Conservation (phyloP, 2,888 invertebrate species). For the Caenorhabditis uteleia region DNA sequence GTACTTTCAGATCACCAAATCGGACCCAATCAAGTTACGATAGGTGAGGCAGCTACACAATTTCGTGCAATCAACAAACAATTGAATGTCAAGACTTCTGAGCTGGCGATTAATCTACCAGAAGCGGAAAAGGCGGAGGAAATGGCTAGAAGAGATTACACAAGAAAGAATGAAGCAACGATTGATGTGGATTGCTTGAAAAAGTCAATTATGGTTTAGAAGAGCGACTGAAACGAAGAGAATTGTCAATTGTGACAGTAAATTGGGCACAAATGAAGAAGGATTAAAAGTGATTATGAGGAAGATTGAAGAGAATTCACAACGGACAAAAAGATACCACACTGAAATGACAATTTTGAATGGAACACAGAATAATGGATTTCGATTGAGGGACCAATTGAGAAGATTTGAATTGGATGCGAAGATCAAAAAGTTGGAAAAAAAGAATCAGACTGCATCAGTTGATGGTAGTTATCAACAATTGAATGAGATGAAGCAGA, state of each 20-base stretch:
- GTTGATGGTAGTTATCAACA: no score
- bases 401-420: no score
- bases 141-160: no score
- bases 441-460: no score
- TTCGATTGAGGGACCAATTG: no score
- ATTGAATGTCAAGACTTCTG: background rate
- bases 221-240: background rate
- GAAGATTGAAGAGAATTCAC: background rate
- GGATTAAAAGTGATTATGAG: background rate
- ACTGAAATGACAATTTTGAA: slow-evolving; percentile 4
- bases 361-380: no score
- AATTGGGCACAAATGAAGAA: slow-evolving; percentile 41
- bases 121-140: no score
- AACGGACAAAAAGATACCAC: no score
- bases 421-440: no score
- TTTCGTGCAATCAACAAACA: slow-evolving; percentile 21
- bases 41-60: slow-evolving; percentile 41
- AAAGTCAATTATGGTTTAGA: background rate
- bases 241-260: slow-evolving; percentile 9
- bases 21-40: slow-evolving; percentile 22
- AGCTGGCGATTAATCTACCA: background rate
- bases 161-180: no score
- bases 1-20: slow-evolving; percentile 30
- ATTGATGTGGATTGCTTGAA: no score
- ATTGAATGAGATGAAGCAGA: slow-evolving; percentile 11